These are phyloP conservation scores for Dichetophora obliterata DNA, from an alignment of 2,888 invertebrate species.

Conservation along the genomic window DNA sequence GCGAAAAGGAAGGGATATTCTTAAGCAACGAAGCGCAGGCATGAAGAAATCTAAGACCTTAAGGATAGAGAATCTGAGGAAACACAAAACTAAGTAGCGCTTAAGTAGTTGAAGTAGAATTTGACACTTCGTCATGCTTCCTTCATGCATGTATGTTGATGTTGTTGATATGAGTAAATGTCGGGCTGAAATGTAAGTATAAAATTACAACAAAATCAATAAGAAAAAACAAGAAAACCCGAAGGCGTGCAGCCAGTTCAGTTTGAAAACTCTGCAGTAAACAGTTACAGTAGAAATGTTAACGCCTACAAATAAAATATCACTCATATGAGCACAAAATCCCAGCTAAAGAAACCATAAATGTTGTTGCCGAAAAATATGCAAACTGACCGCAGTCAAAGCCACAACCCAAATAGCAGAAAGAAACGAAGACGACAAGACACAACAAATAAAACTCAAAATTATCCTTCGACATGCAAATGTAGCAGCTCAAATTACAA, in stretches of 20 bases:
- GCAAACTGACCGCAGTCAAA: conserved; percentile 19
- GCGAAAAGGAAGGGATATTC: not conserved
- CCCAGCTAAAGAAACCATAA: conserved; percentile 7
- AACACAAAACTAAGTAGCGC: conserved; percentile 2
- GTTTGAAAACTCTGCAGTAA: not conserved
- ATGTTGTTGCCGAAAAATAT: conserved; percentile 8
- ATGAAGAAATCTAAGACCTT: not conserved
- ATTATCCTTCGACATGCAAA: conserved; percentile 15
- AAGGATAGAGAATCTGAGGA: not conserved
- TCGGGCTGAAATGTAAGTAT: too few species aligned
- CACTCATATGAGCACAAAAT: not conserved
- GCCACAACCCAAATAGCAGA: not conserved
- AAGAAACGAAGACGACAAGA: not conserved
- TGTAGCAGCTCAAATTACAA: not conserved
- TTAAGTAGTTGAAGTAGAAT: conserved; percentile 16
- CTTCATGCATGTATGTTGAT: too few species aligned
- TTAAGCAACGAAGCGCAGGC: not conserved
- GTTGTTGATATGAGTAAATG: too few species aligned
- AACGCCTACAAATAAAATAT: conserved; percentile 13
- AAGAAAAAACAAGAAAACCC: not conserved
- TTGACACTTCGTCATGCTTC: not conserved
- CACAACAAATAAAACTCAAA: not conserved
- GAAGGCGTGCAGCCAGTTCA: not conserved
- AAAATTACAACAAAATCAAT: too few species aligned
- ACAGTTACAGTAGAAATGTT: conserved; percentile 16